Percentiles rank a stretch among this genome's conserved stretches.
These are phyloP conservation scores for Tribolium castaneum DNA, from an alignment of 1,140 invertebrate species.

Conservation along the genomic window DNA sequence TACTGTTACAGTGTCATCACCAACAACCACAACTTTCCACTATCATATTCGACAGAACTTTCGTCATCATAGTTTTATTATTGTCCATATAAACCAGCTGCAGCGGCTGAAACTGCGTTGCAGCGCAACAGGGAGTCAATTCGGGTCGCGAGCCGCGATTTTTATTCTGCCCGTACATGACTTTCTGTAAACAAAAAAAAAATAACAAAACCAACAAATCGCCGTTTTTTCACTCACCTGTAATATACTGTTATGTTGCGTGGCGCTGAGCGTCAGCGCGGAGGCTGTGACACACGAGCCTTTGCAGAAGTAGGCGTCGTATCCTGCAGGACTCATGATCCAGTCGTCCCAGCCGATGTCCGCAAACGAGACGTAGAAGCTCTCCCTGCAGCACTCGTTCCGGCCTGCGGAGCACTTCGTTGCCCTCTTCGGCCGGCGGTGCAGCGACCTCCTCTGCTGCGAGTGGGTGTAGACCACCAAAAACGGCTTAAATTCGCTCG, in stretches of 20 bases:
- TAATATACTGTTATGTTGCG: conserved; percentile 77
- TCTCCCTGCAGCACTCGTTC: conserved; percentile 85
- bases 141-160: conserved; percentile 65
- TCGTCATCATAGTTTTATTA: conserved; percentile 79
- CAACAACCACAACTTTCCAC: conserved; percentile 86
- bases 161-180: conserved; percentile 66
- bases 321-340: conserved; percentile 84
- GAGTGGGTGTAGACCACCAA: conserved; percentile 78
- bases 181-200: conserved; percentile 70
- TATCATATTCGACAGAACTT: conserved; percentile 84
- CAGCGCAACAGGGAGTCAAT: conserved; percentile 82
- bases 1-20: conserved; percentile 12
- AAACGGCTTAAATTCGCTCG: conserved; percentile 76
- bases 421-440: conserved; percentile 71
- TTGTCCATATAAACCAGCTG: conserved; percentile 79
- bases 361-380: conserved; percentile 82
- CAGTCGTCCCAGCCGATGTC: conserved; percentile 90
- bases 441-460: conserved; percentile 63
- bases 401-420: conserved; percentile 76
- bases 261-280: conserved; percentile 73
- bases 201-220: conserved; percentile 13
- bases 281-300: conserved; percentile 79
- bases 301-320: conserved; percentile 87
- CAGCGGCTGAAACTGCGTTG: conserved; percentile 79
- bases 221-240: conserved; percentile 68